Conservation (phyloP, 2,797 vertebrate genomes). For the Pseudotriccus pelzelni region DNA sequence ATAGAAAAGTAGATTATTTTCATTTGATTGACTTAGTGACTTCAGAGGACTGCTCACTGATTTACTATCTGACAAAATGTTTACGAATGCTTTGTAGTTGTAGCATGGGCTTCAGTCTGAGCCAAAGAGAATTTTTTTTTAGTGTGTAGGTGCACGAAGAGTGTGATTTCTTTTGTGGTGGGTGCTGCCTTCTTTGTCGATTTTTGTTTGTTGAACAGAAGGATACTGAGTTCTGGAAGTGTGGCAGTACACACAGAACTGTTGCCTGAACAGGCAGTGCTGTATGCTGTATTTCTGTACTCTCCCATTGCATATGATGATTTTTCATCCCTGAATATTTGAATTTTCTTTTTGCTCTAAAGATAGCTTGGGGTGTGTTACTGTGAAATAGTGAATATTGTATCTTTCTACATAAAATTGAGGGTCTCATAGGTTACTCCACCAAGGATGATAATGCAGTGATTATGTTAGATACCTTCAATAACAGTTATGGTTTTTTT, state of each 20-base stretch:
- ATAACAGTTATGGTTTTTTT: not conserved
- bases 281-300: not conserved
- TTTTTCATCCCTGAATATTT: not conserved
- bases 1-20: not conserved
- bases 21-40: not conserved
- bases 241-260: not conserved
- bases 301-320: not conserved
- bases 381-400: not conserved
- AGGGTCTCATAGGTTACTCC: not conserved
- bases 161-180: not conserved
- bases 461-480: not conserved
- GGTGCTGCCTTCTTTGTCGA: not conserved
- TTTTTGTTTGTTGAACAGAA: not conserved
- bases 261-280: not conserved
- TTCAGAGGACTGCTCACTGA: not conserved
- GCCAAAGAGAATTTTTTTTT: not conserved
- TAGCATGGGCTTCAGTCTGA: not conserved
- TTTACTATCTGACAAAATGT: not conserved
- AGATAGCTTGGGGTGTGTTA: not conserved
- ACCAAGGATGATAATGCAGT: not conserved
- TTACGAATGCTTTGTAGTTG: not conserved
- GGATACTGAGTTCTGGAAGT: not conserved
- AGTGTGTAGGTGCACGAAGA: not conserved
- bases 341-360: not conserved
- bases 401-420: not conserved